Conservation (phyloP, 53 echinoderm and acorn worm species). For the Paracentrotus lividus region DNA sequence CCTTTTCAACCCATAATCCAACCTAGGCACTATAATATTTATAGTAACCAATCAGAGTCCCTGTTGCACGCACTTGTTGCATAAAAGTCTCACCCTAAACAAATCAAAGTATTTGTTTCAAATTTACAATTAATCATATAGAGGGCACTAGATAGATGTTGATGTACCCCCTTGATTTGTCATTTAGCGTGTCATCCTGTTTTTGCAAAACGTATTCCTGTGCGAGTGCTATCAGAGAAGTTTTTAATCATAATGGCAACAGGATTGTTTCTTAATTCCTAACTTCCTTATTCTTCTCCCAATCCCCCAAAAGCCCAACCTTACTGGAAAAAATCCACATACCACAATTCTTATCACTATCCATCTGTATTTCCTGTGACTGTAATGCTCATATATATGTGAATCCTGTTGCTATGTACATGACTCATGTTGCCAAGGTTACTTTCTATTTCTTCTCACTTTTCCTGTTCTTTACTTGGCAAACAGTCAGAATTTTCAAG, state of each 20-base stretch:
- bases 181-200: no score
- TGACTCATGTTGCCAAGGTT: slow-evolving; percentile 27
- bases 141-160: no score
- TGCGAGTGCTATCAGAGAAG: no score
- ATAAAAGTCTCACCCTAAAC: no score
- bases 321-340: not conserved
- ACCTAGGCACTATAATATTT: not conserved
- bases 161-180: no score
- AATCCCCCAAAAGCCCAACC: not conserved
- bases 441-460: not conserved
- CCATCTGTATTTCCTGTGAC: not conserved
- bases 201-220: no score
- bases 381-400: not conserved
- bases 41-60: not conserved
- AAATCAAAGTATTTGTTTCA: no score
- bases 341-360: not conserved
- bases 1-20: not conserved
- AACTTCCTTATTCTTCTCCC: not conserved
- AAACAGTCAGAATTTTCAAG: not conserved
- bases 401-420: not conserved
- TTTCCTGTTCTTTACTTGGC: not conserved
- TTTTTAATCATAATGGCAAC: not conserved
- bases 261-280: not conserved
- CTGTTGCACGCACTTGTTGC: not conserved
- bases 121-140: no score